Evolutionary conservation across 2,888 invertebrate species (phyloP), one percentile per base, ranked within the genome.

Genomic region (Atrina japonica): DNA sequence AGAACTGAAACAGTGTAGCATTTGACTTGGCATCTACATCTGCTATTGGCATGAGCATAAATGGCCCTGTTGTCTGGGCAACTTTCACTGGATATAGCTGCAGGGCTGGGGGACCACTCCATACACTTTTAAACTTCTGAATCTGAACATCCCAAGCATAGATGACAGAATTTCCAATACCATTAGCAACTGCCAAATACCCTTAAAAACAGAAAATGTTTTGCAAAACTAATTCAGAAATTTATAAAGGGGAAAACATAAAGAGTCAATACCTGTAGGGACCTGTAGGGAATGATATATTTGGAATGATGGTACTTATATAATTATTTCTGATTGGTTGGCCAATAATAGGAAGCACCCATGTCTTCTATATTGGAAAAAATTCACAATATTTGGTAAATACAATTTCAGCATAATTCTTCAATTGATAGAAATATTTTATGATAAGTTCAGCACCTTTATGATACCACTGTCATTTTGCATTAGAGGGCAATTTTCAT

Each of bases 181-280:
- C 72, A 71, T 84, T 86, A 50, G 87, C 83, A 68, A 88, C 81
- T 7, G 80, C 73, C 23, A 88, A 76, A 64, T 85, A 80, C 9
- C 78, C 88, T 88, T 40, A 66, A 49, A 18, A 58, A 67, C 16
- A 56, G 16, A 59, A 3, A 35, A 16, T n/a, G 29, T 27, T 52
- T 16, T 40, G n/a, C n/a, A n/a, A n/a, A n/a, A 49, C 9, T 2
- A 18, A 25, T 29, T 53, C 29, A 53, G 14, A 53, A 53, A 5
- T 16, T 23, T 14, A n/a, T 25, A 14, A 14, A 18, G 11, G 1
- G 23, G 53, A 29, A 53, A 35, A 18, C 35, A 30, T 7, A n/a
- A n/a, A n/a, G n/a, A n/a, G n/a, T n/a, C n/a, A n/a, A n/a, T n/a
- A n/a, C n/a, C n/a, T n/a, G n/a, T n/a, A n/a, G n/a, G n/a, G n/a